phyloP scores from a whole-genome alignment of 2,113 vertebrate species.

The Megatriorchis doriae region DNA sequence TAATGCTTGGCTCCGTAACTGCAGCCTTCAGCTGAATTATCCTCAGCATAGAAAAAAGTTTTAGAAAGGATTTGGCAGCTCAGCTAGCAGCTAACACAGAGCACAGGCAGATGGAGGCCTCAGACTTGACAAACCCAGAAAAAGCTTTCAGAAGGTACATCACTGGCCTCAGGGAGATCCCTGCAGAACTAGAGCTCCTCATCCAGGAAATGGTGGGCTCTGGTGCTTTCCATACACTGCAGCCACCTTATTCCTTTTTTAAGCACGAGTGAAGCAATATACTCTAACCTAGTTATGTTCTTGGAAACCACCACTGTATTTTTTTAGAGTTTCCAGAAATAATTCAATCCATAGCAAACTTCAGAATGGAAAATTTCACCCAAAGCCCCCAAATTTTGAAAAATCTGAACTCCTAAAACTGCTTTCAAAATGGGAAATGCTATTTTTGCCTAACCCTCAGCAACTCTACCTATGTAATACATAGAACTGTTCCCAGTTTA shows the following conservation, averaged over 20 bases:
- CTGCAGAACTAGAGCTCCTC: not conserved
- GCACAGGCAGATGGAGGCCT: not conserved
- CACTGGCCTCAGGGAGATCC: not conserved
- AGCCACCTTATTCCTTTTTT: not conserved
- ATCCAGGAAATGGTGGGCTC: not conserved
- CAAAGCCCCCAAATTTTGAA: not conserved
- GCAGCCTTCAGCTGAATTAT: slow-evolving; percentile 18
- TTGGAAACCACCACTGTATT: not conserved
- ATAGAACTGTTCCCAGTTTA: not conserved
- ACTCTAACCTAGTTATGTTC: not conserved
- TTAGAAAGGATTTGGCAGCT: slow-evolving; percentile 23
- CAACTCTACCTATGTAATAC: not conserved
- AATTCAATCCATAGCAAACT: not conserved
- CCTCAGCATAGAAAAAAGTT: not conserved
- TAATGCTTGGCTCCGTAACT: not conserved
- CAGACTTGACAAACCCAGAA: not conserved
- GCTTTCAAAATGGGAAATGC: not conserved
- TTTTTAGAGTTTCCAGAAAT: not conserved
- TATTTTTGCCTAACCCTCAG: not conserved
- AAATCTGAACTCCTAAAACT: not conserved
- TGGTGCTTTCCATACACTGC: not conserved
- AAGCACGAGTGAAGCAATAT: not conserved
- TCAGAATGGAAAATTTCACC: not conserved
- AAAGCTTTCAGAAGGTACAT: not conserved
- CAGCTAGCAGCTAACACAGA: not conserved